Base-by-base conservation (phyloP, 1,140 invertebrate species). In the Eueides isabella region DNA sequence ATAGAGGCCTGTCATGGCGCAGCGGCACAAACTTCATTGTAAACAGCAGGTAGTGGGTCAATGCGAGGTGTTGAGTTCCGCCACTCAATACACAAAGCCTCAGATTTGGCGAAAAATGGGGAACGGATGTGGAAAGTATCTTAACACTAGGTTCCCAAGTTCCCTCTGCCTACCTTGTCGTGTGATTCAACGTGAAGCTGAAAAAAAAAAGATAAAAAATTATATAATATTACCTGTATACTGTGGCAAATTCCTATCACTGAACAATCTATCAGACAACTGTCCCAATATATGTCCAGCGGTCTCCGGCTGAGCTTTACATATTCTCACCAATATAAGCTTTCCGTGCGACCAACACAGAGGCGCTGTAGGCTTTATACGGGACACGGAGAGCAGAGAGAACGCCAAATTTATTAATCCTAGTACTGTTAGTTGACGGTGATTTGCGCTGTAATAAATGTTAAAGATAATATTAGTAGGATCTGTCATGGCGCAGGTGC, bases 331-430 rank as follows among this genome's bases (percentile, higher is more conserved):
- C 41, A 92, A 72, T 23, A 91, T 79, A 2, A 87, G 61, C 67
- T 87, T 86, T 4, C 87, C 90, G 69, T 84, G 80, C 2, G 87
- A 87, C 85, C 87, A 89, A 62, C 88, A 89, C 1, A 75, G 62
- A 0, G 41, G 12, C 0, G 87, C 83, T 5, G 69, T 72, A 0
- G 85, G 79, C 55, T 83, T 81, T 5, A 71, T 14, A 0, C 75
- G 77, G 0, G 78, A 67, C 19, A 85, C 83, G 0, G 82, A 79
- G 5, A 92, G 83, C 0, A 92, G 70, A 0, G 76, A 72, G 69
- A 91, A 89, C 5, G 86, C 84, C 5, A 91, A 71, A 72, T 86
- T 83, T 19, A 91, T 90, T 2, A 92, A 72, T 26, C 88, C 88
- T 5, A 84, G 67, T 5, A 85, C 83, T 16, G 87, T 90, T 9